phyloP scores from a whole-genome alignment of 2,888 invertebrate genomes.

The Pilophorus perplexus region DNA sequence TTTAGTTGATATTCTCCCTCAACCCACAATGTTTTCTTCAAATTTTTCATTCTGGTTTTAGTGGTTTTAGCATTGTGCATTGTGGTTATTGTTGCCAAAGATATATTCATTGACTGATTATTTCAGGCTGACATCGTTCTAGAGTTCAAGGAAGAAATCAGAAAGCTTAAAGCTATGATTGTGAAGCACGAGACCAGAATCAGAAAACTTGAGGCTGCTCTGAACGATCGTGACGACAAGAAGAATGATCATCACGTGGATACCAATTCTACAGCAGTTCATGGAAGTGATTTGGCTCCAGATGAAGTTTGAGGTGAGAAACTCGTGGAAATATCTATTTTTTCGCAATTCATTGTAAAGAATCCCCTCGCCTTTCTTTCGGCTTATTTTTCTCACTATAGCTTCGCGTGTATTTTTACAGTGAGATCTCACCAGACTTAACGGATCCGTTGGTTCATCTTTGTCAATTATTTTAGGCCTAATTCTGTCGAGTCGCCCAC shows the following conservation, averaged over 20 bases:
- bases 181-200: constrained; percentile 90
- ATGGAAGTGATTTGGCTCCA: constrained; percentile 50
- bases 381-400: too few relatives aligned
- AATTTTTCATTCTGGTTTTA: too few relatives aligned
- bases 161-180: constrained; percentile 89
- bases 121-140: constrained; percentile 71
- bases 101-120: too few relatives aligned
- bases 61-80: too few relatives aligned
- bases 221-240: constrained; percentile 54
- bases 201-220: constrained; percentile 70
- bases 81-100: too few relatives aligned
- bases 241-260: constrained; percentile 50
- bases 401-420: too few relatives aligned
- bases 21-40: too few relatives aligned
- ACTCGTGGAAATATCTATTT: too few relatives aligned
- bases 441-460: not conserved
- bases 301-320: constrained; percentile 52
- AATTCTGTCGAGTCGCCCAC: not conserved
- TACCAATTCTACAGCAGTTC: constrained; percentile 19
- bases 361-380: too few relatives aligned
- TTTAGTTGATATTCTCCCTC: too few relatives aligned
- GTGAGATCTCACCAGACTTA: not conserved
- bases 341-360: too few relatives aligned
- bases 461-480: not conserved
- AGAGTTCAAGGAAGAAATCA: constrained; percentile 83